phyloP scores from a whole-genome alignment of 2,797 vertebrate species.

The Crocodylus rhombifer region DNA sequence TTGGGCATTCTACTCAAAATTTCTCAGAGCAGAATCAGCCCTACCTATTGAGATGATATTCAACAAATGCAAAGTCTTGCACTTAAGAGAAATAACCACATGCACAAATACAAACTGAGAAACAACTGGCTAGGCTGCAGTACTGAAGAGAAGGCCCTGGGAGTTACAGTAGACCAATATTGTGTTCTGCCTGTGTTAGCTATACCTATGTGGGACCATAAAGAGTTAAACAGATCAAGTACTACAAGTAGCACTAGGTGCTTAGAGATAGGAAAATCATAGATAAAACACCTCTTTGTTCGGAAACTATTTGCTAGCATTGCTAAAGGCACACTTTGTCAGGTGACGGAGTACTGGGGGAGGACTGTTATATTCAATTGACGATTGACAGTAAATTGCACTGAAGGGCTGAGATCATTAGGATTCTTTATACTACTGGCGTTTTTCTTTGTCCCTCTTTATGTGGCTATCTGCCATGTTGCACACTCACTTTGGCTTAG shows the following conservation, averaged over 20 bases:
- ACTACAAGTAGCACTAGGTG: not conserved
- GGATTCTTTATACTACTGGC: not conserved
- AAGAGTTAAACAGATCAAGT: not conserved
- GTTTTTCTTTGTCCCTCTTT: not conserved
- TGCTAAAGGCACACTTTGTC: not conserved
- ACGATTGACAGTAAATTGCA: not conserved
- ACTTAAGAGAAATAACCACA: no score
- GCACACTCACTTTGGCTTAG: not conserved
- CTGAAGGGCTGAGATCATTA: not conserved
- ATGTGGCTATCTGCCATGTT: fast-evolving
- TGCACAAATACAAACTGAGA: no score
- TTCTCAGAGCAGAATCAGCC: not conserved
- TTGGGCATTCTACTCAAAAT: not conserved
- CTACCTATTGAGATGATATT: no score
- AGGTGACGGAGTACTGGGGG: not conserved
- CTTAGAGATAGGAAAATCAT: not conserved
- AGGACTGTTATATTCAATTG: not conserved
- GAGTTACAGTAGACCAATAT: no score
- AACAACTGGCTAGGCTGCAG: no score
- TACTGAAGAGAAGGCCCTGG: fast-evolving
- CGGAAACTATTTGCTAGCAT: not conserved
- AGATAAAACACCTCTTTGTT: not conserved
- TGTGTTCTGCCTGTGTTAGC: not conserved
- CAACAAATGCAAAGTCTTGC: no score
- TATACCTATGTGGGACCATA: not conserved